These are phyloP conservation scores for Enteromius mattozi DNA, from an alignment of 2,797 vertebrate genomes.

Conservation along the genomic window DNA sequence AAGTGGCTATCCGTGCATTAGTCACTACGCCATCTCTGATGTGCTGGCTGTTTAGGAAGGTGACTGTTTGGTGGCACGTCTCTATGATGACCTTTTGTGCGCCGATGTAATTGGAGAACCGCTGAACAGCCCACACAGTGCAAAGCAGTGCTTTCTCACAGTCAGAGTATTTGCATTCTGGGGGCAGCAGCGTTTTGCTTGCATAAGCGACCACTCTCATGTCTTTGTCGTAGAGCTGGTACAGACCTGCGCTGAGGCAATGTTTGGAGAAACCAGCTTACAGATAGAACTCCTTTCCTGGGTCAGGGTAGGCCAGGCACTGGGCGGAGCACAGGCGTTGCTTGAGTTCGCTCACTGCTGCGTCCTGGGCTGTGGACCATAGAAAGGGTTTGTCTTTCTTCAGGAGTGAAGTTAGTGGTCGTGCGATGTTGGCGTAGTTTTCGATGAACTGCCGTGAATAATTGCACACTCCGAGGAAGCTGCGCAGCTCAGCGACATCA, in stretches of 20 bases:
- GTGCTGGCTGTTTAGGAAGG: not conserved
- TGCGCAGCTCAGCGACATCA: constrained; percentile 1
- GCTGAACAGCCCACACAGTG: not conserved
- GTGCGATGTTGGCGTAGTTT: constrained; percentile 16
- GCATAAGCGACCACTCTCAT: not conserved
- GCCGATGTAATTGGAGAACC: not conserved
- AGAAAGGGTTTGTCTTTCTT: constrained; percentile 27
- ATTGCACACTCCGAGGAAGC: constrained; percentile 49
- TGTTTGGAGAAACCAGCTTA: constrained; percentile 30
- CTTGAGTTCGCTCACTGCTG: constrained; percentile 3
- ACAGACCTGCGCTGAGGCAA: constrained; percentile 33
- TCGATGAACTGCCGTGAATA: constrained; percentile 47
- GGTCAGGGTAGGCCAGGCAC: constrained; percentile 29
- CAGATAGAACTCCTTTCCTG: constrained; percentile 32
- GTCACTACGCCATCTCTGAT: not conserved
- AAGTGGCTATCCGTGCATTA: not conserved
- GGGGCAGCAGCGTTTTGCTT: not conserved
- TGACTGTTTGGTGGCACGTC: not conserved
- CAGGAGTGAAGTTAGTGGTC: constrained; percentile 22
- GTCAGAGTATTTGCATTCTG: constrained; percentile 24
- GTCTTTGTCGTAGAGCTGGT: constrained; percentile 35
- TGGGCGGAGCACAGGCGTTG: constrained; percentile 9
- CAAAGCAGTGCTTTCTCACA: not conserved
- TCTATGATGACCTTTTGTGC: not conserved
- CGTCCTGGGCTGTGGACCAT: constrained; percentile 8